Percentiles rank a stretch among this genome's conserved stretches.
These are phyloP conservation scores for Streptopelia turtur DNA, from an alignment of 2,797 vertebrate genomes.

Conservation along the genomic window DNA sequence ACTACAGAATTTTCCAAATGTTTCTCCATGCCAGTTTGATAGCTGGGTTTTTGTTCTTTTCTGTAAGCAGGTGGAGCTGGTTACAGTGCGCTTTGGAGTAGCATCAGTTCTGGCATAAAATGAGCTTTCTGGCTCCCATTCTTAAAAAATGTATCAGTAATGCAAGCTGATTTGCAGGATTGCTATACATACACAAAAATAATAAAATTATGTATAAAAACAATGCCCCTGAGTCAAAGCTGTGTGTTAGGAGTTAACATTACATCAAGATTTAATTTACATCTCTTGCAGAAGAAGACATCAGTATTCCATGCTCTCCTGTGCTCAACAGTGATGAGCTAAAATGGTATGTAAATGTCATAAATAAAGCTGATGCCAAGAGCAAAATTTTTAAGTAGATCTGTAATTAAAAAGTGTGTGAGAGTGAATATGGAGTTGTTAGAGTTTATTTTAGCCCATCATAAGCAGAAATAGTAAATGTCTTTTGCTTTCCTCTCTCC, in stretches of 20 bases:
- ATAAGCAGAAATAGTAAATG: not conserved
- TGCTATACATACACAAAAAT: not conserved
- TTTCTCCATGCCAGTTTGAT: conserved; percentile 11
- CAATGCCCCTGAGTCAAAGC: not conserved
- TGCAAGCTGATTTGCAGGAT: conserved; percentile 2
- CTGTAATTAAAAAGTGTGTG: not conserved
- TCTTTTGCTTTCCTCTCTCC: not conserved
- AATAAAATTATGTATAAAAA: not conserved
- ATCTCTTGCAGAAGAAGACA: not conserved
- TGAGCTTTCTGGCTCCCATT: conserved; percentile 33
- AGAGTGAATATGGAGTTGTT: not conserved
- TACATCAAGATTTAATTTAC: not conserved
- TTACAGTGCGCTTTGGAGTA: conserved; percentile 33
- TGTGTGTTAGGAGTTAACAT: not conserved
- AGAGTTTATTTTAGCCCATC: not conserved
- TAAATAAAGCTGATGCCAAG: not conserved
- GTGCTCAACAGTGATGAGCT: not conserved
- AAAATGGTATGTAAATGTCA: not conserved
- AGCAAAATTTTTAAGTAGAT: not conserved
- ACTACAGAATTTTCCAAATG: conserved; percentile 27
- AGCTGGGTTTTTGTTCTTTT: conserved; percentile 38
- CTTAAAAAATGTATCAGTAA: not conserved
- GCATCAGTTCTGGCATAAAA: conserved; percentile 40
- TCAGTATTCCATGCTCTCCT: not conserved
- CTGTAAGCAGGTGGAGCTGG: conserved; percentile 49